These are phyloP conservation scores for Eremophila alpestris DNA, from an alignment of 2,797 vertebrate species.

Conservation along the genomic window DNA sequence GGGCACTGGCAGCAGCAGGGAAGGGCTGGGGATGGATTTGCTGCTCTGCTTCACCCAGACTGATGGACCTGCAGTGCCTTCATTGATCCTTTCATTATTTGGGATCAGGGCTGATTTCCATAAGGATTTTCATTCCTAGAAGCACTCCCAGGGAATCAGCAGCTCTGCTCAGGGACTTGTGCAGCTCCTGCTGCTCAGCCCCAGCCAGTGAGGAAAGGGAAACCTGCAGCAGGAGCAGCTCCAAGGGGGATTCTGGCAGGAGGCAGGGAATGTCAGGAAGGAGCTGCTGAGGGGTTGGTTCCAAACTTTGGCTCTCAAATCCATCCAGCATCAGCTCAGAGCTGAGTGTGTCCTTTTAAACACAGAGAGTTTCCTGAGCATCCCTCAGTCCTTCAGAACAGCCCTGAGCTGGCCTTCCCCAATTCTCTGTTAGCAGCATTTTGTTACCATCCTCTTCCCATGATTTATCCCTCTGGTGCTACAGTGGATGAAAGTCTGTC, in stretches of 20 bases:
- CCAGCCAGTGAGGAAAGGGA: accelerated
- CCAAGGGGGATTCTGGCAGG: neutral
- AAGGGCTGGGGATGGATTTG: neutral
- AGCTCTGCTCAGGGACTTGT: neutral
- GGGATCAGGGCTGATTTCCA: neutral
- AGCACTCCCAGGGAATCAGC: neutral
- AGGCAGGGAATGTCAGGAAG: accelerated
- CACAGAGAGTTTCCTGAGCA: neutral
- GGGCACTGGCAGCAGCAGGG: neutral
- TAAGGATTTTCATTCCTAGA: accelerated
- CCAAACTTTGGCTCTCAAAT: neutral
- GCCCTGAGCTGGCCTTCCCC: neutral
- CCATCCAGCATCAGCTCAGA: neutral
- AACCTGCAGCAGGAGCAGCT: neutral
- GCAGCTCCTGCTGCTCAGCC: neutral
- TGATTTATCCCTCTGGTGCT: accelerated
- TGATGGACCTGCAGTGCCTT: neutral
- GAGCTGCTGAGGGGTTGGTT: neutral
- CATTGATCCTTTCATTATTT: too few species aligned
- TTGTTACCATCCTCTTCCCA: accelerated
- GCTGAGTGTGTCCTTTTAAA: neutral
- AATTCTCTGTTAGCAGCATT: accelerated
- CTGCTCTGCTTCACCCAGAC: neutral
- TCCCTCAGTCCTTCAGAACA: neutral
- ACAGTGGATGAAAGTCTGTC: accelerated